Conservation (phyloP, 2,113 vertebrate species). For the Numida meleagris region DNA sequence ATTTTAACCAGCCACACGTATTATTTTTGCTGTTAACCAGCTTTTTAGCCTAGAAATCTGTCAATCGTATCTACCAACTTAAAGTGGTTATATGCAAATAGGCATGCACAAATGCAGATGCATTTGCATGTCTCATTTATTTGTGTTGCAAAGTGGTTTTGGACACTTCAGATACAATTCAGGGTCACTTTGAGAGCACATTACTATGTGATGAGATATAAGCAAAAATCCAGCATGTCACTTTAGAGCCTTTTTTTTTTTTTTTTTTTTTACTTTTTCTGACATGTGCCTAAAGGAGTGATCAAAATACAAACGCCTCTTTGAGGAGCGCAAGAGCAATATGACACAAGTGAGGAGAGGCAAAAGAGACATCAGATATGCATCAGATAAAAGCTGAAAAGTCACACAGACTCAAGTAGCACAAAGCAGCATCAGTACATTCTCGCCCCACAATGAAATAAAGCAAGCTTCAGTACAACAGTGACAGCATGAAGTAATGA, state of each 20-base stretch:
- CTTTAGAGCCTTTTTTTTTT: background rate
- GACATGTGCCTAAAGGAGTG: background rate
- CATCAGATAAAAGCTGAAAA: slow-evolving; percentile 41
- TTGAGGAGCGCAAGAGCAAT: slow-evolving; percentile 31
- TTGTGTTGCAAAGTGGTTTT: background rate
- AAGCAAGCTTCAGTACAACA: background rate
- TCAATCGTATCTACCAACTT: background rate
- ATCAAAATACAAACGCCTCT: slow-evolving; percentile 27
- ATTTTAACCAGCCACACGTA: background rate
- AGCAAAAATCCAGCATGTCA: slow-evolving; percentile 2
- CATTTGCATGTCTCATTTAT: background rate
- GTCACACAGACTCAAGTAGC: slow-evolving; percentile 1
- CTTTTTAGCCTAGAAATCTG: background rate
- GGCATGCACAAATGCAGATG: background rate
- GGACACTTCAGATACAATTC: background rate
- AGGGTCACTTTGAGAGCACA: background rate
- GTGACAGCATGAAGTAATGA: slow-evolving; percentile 25
- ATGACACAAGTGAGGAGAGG: background rate
- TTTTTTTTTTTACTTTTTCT: background rate
- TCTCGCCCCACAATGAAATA: background rate
- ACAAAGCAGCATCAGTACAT: background rate
- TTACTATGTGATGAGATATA: background rate
- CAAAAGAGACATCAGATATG: slow-evolving; percentile 10
- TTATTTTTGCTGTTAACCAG: background rate
- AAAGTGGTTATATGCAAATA: background rate